phyloP scores from a whole-genome alignment of 2,888 invertebrate species.

The Sisyra nigra region DNA sequence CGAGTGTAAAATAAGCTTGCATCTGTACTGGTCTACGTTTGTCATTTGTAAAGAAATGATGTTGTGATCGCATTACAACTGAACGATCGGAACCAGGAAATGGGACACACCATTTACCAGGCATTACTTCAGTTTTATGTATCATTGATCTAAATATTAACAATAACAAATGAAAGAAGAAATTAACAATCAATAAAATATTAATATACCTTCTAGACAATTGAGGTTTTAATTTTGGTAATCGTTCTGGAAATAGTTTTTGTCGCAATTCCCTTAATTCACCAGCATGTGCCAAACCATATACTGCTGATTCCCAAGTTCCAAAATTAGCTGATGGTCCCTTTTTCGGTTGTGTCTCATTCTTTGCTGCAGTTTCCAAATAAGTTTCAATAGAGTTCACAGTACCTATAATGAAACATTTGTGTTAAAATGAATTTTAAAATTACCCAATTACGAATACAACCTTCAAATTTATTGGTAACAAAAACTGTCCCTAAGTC shows the following conservation, averaged over 20 bases:
- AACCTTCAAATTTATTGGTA: conserved; percentile 60
- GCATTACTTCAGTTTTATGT: conserved; percentile 29
- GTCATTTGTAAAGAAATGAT: conserved; percentile 47
- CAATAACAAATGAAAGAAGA: conserved; percentile 10
- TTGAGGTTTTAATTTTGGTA: conserved; percentile 46
- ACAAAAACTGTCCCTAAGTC: conserved; percentile 75
- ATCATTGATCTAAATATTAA: conserved; percentile 27
- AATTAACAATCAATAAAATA: not conserved
- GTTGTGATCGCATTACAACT: conserved; percentile 67
- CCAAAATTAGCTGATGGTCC: conserved; percentile 56
- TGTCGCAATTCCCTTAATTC: conserved; percentile 49
- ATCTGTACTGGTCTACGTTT: conserved; percentile 64
- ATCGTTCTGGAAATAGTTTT: conserved; percentile 45
- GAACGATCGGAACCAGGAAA: conserved; percentile 76
- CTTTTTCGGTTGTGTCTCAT: too few species aligned
- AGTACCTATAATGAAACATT: conserved; percentile 31
- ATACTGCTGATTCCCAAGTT: conserved; percentile 79
- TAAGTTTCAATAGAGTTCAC: conserved; percentile 67
- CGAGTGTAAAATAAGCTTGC: conserved; percentile 41
- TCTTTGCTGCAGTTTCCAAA: conserved; percentile 30
- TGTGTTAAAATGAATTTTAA: not conserved
- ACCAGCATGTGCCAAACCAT: conserved; percentile 47
- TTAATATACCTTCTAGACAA: conserved; percentile 30
- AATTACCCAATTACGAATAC: conserved; percentile 9
- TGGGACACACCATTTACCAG: conserved; percentile 45